A percentile compares a stretch with the other conserved stretches of the same genome.
These are phyloP conservation scores for Stegostoma tigrinum DNA, from an alignment of 2,113 vertebrate genomes.

Conservation along the genomic window DNA sequence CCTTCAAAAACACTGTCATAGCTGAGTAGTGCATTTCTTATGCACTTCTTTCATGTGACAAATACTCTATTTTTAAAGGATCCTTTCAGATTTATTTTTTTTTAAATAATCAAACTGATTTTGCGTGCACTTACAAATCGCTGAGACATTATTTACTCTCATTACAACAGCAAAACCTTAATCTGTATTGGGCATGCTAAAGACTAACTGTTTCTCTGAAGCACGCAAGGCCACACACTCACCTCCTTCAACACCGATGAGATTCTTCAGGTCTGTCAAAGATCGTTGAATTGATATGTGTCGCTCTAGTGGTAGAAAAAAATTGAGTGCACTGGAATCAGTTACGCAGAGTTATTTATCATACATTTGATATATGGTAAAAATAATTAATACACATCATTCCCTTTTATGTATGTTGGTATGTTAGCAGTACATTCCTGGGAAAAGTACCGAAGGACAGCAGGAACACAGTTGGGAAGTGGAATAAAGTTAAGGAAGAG, in stretches of 20 bases:
- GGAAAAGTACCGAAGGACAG: background rate
- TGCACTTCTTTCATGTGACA: background rate
- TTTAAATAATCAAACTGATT: background rate
- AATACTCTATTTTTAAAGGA: background rate
- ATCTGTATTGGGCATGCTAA: background rate
- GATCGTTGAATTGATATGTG: conserved; percentile 84
- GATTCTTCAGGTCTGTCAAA: conserved; percentile 73
- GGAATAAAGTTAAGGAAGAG: background rate
- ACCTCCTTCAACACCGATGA: conserved; percentile 71
- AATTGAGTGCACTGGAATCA: background rate
- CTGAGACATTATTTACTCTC: background rate
- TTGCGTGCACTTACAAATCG: background rate
- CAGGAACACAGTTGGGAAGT: background rate
- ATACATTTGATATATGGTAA: background rate
- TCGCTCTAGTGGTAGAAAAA: conserved; percentile 58
- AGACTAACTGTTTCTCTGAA: background rate
- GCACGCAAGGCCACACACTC: conserved; percentile 41
- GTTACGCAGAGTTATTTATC: no score
- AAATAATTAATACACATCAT: background rate
- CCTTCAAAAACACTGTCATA: background rate
- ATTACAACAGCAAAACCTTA: background rate
- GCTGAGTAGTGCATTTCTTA: background rate
- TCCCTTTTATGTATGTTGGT: background rate
- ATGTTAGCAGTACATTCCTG: background rate
- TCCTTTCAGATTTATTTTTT: background rate